Percentiles rank a stretch among this genome's conserved stretches.
Conservation (phyloP, 2,888 invertebrate genomes). For the Acronicta alni region DNA sequence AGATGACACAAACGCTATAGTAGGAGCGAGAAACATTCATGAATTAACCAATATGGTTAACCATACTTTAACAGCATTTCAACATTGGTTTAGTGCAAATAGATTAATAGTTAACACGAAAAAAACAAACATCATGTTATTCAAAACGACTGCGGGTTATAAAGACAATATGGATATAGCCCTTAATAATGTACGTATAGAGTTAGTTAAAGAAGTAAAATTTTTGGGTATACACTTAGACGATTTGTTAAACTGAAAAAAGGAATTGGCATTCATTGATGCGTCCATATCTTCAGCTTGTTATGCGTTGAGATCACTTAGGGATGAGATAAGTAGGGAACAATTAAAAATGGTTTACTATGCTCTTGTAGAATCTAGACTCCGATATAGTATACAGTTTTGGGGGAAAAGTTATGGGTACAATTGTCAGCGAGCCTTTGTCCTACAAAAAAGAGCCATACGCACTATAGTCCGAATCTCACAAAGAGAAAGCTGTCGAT, state of each 20-base stretch:
- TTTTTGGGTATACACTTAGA: conserved; percentile 5
- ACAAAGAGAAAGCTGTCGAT: background rate
- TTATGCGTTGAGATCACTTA: background rate
- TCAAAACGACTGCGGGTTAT: background rate
- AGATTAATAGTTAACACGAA: background rate
- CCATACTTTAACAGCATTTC: background rate
- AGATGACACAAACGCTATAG: conserved; percentile 8
- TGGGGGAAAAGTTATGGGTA: background rate
- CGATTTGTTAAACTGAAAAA: conserved; percentile 4
- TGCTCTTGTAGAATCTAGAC: conserved; percentile 2
- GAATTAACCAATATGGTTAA: background rate
- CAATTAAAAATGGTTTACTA: conserved; percentile 5
- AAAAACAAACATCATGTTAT: conserved; percentile 2
- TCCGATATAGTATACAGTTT: conserved; percentile 2
- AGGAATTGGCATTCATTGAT: conserved; percentile 2
- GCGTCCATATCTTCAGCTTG: background rate
- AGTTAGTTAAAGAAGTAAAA: background rate
- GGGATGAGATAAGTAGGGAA: conserved; percentile 1
- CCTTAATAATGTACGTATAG: background rate
- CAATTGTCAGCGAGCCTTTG: background rate
- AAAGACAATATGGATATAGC: background rate
- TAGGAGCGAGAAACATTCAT: background rate
- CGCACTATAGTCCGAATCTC: background rate
- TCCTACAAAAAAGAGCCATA: background rate
- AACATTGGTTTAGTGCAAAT: background rate